Conservation (phyloP, 2,797 vertebrate species). For the Fistularia commersonii region DNA sequence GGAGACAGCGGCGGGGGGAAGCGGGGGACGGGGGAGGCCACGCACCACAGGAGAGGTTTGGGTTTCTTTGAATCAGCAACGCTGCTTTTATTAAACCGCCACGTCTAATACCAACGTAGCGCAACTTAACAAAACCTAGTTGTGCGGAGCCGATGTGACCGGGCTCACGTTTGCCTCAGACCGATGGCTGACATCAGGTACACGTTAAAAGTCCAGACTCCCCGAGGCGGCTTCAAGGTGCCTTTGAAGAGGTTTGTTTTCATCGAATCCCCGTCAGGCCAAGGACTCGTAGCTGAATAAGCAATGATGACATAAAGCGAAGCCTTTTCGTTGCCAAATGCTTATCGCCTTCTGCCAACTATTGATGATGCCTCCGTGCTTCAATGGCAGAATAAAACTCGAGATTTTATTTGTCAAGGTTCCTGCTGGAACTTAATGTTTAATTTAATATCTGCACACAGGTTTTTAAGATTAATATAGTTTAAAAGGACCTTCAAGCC, state of each 20-base stretch:
- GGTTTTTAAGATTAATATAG: not conserved
- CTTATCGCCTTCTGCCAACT: conserved; percentile 22
- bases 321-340: conserved; percentile 22
- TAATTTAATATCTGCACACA: not conserved
- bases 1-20: conserved; percentile 70
- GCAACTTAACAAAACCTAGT: conserved; percentile 54
- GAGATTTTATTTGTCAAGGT: conserved; percentile 5
- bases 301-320: conserved; percentile 20
- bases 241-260: conserved; percentile 57
- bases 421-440: conserved; percentile 14
- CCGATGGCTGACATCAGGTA: conserved; percentile 54
- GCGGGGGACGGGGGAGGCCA: conserved; percentile 44
- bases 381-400: conserved; percentile 11
- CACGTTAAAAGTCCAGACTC: conserved; percentile 43
- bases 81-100: conserved; percentile 84
- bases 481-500: no score
- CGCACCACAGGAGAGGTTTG: conserved; percentile 65
- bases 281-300: conserved; percentile 36
- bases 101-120: conserved; percentile 70
- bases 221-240: conserved; percentile 51
- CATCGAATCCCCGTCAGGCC: conserved; percentile 42
- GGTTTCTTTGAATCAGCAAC: conserved; percentile 74
- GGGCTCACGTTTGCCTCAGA: conserved; percentile 31
- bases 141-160: conserved; percentile 42
- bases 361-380: conserved; percentile 14